Evolutionary conservation across 2,888 invertebrate genomes (phyloP).

Genomic region (Cabera pusaria): DNA sequence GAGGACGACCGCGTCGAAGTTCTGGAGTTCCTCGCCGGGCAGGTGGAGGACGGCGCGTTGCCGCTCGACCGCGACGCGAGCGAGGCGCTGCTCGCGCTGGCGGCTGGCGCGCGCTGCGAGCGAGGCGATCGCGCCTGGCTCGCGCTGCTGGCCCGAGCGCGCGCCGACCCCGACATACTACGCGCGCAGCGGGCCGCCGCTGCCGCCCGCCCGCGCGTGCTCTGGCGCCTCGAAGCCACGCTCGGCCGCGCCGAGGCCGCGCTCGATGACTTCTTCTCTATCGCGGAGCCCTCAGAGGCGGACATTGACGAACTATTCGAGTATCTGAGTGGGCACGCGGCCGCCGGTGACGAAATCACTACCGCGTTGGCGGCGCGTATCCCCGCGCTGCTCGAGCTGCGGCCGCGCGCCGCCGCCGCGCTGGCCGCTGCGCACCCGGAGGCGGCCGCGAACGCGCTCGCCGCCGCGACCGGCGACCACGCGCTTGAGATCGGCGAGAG

Average conservation of each 20-base stretch:
- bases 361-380: constrained; percentile 37
- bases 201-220: constrained; percentile 51
- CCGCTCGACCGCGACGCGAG: constrained; percentile 63
- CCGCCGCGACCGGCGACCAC: constrained; percentile 43
- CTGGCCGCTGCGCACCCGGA: constrained; percentile 47
- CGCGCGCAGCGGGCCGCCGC: constrained; percentile 35
- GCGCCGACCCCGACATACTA: constrained; percentile 42
- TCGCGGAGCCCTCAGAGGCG: constrained; percentile 47
- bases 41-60: constrained; percentile 59
- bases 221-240: constrained; percentile 54
- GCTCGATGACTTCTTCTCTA: constrained; percentile 54
- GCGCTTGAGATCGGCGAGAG: constrained; percentile 47
- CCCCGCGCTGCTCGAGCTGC: constrained; percentile 47
- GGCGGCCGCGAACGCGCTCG: constrained; percentile 45
- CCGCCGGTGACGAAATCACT: constrained; percentile 31
- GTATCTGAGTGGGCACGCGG: constrained; percentile 48
- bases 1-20: constrained; percentile 59
- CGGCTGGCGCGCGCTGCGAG: constrained; percentile 49
- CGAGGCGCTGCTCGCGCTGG: constrained; percentile 48
- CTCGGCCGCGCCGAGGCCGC: constrained; percentile 47
- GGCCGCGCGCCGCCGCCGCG: constrained; percentile 59
- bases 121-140: constrained; percentile 68
- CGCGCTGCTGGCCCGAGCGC: constrained; percentile 39
- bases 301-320: constrained; percentile 70
- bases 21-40: constrained; percentile 66